Evolutionary conservation across 2,797 vertebrate genomes (phyloP).

Genomic region (Champsocephalus esox): DNA sequence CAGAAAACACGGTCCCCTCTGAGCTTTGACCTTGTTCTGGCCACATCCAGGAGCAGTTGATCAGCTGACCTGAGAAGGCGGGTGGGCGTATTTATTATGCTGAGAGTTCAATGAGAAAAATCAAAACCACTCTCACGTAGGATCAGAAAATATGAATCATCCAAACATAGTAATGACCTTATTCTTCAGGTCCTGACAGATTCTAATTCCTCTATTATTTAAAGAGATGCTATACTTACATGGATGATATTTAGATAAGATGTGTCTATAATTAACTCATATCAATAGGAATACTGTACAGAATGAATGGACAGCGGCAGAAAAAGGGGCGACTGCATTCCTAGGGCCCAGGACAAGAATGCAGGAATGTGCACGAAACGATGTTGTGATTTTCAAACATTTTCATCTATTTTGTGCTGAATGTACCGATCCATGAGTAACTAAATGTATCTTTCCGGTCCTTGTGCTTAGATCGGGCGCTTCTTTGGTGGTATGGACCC

Average conservation of each 20-base stretch:
- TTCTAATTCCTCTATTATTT: neutral
- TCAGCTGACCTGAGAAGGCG: too few relatives aligned
- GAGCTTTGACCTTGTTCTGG: too few relatives aligned
- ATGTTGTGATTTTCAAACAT: neutral
- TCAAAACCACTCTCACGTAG: neutral
- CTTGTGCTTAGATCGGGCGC: conserved; percentile 87
- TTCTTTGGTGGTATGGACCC: conserved; percentile 97
- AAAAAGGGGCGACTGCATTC: neutral
- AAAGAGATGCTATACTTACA: neutral
- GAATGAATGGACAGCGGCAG: neutral
- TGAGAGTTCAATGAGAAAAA: neutral
- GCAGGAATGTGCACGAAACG: neutral
- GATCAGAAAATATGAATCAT: neutral
- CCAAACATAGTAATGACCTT: neutral
- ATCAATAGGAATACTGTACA: neutral
- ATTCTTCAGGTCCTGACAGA: neutral
- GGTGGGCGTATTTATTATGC: too few relatives aligned
- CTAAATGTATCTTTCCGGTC: neutral
- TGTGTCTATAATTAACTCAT: neutral
- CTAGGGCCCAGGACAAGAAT: neutral
- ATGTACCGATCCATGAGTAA: too few relatives aligned
- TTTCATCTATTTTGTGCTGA: neutral
- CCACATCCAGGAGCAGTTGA: too few relatives aligned
- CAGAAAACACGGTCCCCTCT: too few relatives aligned
- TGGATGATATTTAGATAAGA: neutral